Percentiles rank a stretch among this genome's conserved stretches.
phyloP scores from a whole-genome alignment of 2,888 invertebrate genomes.

The Macrosiphum euphorbiae region DNA sequence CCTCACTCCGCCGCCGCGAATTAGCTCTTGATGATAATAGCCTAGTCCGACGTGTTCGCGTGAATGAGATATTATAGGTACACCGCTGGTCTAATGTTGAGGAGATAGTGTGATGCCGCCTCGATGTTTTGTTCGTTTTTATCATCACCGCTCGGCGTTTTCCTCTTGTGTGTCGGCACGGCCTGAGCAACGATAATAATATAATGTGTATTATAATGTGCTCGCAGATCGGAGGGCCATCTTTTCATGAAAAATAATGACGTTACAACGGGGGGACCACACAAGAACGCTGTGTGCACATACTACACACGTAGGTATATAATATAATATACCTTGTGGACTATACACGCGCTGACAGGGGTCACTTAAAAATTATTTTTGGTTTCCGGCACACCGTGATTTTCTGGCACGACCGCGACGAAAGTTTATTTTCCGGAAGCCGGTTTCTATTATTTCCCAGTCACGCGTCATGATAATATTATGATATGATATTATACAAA shows the following conservation, averaged over 20 bases:
- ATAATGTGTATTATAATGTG: background rate
- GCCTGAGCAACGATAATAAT: slow-evolving; percentile 1
- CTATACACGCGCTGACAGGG: background rate
- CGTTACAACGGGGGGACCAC: slow-evolving; percentile 36
- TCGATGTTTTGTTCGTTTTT: slow-evolving; percentile 47
- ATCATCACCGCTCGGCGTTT: background rate
- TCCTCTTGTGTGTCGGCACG: slow-evolving; percentile 54
- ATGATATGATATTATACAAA: background rate
- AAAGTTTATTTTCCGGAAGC: slow-evolving; percentile 42
- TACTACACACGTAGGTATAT: background rate
- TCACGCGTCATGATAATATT: background rate
- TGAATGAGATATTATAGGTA: slow-evolving; percentile 25
- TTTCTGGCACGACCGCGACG: slow-evolving; percentile 8
- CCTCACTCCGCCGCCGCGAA: background rate
- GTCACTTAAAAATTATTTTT: slow-evolving; percentile 37
- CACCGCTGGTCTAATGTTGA: slow-evolving; percentile 1
- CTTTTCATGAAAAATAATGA: slow-evolving; percentile 55
- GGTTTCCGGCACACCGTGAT: slow-evolving; percentile 33
- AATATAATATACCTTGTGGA: background rate
- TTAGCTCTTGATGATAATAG: background rate
- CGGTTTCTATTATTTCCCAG: background rate
- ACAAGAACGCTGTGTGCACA: background rate
- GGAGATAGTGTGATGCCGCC: background rate
- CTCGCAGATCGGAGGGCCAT: slow-evolving; percentile 37
- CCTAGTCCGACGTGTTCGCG: slow-evolving; percentile 45